Evolutionary conservation across 2,888 invertebrate genomes (phyloP).

Genomic region (Amphipoea lucens): DNA sequence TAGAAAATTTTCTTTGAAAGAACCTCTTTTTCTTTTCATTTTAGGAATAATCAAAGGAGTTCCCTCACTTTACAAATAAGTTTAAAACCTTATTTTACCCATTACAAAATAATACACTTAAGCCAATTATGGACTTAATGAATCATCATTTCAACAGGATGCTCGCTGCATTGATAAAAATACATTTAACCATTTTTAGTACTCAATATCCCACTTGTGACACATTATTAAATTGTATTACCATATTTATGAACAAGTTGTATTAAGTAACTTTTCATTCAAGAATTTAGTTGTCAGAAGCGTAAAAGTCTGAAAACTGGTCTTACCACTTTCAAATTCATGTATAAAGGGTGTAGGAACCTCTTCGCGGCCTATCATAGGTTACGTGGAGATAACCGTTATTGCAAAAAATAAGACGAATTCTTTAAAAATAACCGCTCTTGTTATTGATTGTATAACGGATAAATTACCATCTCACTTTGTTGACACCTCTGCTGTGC

Average conservation of each 20-base stretch:
- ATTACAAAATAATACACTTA: neutral
- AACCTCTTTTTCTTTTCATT: conserved; percentile 1
- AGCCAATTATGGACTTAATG: conserved; percentile 26
- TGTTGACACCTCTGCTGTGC: too few relatives aligned
- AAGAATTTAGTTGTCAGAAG: too few relatives aligned
- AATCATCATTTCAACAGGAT: conserved; percentile 44
- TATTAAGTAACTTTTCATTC: neutral
- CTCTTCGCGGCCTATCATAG: too few relatives aligned
- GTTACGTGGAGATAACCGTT: too few relatives aligned
- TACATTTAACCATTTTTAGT: neutral
- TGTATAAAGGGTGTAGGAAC: too few relatives aligned
- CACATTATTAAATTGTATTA: neutral
- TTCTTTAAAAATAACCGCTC: too few relatives aligned
- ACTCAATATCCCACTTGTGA: conserved; percentile 2
- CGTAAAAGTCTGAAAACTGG: neutral
- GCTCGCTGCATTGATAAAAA: conserved; percentile 15
- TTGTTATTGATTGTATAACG: too few relatives aligned
- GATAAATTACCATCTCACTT: too few relatives aligned
- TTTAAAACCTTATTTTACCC: neutral
- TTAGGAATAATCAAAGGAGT: too few relatives aligned
- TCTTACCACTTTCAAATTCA: neutral
- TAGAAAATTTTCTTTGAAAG: conserved; percentile 10
- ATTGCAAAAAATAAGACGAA: too few relatives aligned
- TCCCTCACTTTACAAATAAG: neutral
- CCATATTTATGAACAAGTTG: too few relatives aligned